Conservation (phyloP, 2,797 vertebrate species). For the Pachyuromys duprasi region DNA sequence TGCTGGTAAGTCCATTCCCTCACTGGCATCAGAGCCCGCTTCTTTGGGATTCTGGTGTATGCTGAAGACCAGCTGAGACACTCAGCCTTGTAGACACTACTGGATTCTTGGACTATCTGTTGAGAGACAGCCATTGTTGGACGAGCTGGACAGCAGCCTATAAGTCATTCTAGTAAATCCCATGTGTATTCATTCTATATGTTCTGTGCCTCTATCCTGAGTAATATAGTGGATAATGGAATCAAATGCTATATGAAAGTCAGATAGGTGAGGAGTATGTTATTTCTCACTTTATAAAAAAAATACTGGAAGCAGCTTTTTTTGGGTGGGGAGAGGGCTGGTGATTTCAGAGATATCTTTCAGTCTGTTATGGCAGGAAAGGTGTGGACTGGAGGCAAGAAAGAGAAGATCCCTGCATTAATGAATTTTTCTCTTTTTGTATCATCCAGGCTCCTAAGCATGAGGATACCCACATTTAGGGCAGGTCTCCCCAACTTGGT, state of each 20-base stretch:
- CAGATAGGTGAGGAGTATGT: not conserved
- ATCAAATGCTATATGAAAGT: not conserved
- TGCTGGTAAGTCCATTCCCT: not conserved
- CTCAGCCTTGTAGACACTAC: not conserved
- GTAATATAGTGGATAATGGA: not conserved
- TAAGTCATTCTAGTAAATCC: not conserved
- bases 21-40: not conserved
- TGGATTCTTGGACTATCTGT: not conserved
- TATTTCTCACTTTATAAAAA: not conserved
- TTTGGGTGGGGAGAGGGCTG: not conserved
- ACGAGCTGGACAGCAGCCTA: not conserved
- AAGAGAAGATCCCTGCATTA: not conserved
- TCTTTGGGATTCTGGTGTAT: not conserved
- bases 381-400: not conserved
- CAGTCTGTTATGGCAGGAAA: not conserved
- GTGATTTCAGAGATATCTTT: not conserved
- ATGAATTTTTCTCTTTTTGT: not conserved
- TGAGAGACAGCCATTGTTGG: not conserved
- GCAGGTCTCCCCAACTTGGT: not conserved
- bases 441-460: not conserved
- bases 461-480: not conserved
- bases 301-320: not conserved
- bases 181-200: not conserved
- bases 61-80: not conserved
- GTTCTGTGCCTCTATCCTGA: not conserved